These are phyloP conservation scores for Buathra laborator DNA, from an alignment of 2,888 invertebrate species.

Conservation along the genomic window DNA sequence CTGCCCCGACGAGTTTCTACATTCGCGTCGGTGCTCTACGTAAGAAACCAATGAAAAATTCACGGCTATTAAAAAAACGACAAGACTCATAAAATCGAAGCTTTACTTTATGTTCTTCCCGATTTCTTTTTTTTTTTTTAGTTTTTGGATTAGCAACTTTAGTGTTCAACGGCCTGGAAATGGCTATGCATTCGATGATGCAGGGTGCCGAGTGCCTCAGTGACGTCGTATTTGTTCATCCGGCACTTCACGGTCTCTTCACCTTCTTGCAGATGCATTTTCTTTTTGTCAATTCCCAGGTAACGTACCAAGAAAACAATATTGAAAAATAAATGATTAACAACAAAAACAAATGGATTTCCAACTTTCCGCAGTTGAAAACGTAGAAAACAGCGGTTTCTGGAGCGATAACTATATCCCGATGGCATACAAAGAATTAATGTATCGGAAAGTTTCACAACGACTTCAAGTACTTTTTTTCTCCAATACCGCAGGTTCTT, in stretches of 20 bases:
- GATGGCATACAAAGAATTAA: not conserved
- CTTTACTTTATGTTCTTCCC: constrained; percentile 1
- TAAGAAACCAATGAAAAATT: constrained; percentile 76
- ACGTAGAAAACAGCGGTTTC: not conserved
- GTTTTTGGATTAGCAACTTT: constrained; percentile 87
- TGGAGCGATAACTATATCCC: not conserved
- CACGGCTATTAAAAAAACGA: not conserved
- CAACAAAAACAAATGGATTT: too few relatives aligned
- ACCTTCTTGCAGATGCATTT: constrained; percentile 88
- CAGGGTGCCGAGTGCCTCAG: constrained; percentile 85
- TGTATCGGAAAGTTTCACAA: not conserved
- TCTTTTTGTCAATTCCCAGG: constrained; percentile 87
- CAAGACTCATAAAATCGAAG: not conserved
- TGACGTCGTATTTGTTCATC: constrained; percentile 86
- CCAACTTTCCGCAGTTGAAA: too few relatives aligned
- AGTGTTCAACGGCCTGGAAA: constrained; percentile 87
- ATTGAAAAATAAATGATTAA: not conserved
- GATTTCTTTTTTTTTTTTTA: constrained; percentile 71
- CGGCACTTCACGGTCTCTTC: constrained; percentile 87
- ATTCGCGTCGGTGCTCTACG: constrained; percentile 86
- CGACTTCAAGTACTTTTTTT: not conserved
- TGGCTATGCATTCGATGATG: constrained; percentile 87
- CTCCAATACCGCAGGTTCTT: constrained; percentile 82
- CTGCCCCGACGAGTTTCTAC: constrained; percentile 86
- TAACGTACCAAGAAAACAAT: constrained; percentile 70